Evolutionary conservation across 1,140 invertebrate genomes (phyloP).

Genomic region (Leptoteleia sp.): DNA sequence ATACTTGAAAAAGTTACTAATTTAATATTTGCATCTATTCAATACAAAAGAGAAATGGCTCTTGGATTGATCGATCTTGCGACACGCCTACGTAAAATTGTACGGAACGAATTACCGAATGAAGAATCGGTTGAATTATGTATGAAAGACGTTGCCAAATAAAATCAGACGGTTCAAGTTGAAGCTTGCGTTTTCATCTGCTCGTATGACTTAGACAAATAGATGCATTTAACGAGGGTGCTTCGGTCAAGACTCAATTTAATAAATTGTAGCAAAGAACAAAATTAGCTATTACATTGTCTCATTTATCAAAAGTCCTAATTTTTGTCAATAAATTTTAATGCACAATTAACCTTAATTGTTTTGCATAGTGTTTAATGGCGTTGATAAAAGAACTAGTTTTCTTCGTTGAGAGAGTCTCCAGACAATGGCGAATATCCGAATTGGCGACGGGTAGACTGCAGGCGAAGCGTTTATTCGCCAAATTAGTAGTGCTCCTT

Average conservation of each 20-base stretch:
- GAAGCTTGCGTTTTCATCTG: constrained; percentile 23
- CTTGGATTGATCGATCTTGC: constrained; percentile 26
- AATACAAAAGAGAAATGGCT: neutral
- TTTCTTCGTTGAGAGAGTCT: constrained; percentile 20
- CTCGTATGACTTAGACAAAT: constrained; percentile 34
- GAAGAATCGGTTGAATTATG: constrained; percentile 21
- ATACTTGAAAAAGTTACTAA: no score
- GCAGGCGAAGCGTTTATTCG: constrained; percentile 32
- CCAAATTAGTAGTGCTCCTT: constrained; percentile 37
- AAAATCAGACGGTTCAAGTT: constrained; percentile 14
- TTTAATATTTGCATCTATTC: no score
- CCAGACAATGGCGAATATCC: constrained; percentile 44
- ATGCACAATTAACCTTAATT: no score
- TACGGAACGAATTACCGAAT: constrained; percentile 17
- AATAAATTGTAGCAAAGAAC: no score
- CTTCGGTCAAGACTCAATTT: constrained; percentile 17
- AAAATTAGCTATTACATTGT: no score
- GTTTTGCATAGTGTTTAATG: no score
- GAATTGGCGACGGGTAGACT: constrained; percentile 34
- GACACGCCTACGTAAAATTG: constrained; percentile 13
- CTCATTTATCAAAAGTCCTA: no score
- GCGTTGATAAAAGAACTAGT: no score
- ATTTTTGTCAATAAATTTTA: no score
- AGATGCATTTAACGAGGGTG: constrained; percentile 35
- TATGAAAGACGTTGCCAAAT: constrained; percentile 38